Evolutionary conservation across 2,113 vertebrate species (phyloP).

Genomic region (Rattus rattus): DNA sequence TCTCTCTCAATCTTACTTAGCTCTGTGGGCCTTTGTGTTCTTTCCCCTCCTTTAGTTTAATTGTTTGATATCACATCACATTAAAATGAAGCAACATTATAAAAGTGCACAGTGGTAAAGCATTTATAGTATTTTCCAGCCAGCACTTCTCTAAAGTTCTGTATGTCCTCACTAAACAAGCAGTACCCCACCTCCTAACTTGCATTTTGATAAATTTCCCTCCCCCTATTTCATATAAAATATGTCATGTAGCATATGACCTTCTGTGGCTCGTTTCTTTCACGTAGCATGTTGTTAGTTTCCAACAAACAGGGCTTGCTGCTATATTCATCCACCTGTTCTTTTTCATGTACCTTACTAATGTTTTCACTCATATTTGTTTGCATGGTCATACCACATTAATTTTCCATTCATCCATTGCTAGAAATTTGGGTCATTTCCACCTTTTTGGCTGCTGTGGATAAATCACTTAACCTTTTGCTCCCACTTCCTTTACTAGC

Average conservation of each 20-base stretch:
- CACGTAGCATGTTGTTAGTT: neutral
- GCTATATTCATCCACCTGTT: neutral
- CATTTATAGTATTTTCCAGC: neutral
- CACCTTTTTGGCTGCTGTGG: neutral
- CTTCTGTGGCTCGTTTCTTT: neutral
- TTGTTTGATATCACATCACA: neutral
- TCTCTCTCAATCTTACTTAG: neutral
- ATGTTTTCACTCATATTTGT: neutral
- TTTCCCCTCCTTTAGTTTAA: neutral
- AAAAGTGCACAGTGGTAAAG: neutral
- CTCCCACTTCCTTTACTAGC: neutral
- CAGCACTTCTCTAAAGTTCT: neutral
- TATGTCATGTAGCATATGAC: neutral
- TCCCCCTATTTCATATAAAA: slow-evolving; percentile 10
- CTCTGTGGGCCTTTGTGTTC: neutral
- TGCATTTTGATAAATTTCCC: neutral
- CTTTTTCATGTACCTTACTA: neutral
- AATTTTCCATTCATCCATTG: neutral
- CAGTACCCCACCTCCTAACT: neutral
- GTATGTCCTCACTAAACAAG: neutral
- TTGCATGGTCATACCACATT: neutral
- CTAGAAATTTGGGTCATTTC: neutral
- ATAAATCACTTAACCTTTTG: neutral
- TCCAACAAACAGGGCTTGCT: neutral
- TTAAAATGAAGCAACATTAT: neutral